Conservation (phyloP, 2,113 vertebrate genomes). For the Pandion haliaetus region DNA sequence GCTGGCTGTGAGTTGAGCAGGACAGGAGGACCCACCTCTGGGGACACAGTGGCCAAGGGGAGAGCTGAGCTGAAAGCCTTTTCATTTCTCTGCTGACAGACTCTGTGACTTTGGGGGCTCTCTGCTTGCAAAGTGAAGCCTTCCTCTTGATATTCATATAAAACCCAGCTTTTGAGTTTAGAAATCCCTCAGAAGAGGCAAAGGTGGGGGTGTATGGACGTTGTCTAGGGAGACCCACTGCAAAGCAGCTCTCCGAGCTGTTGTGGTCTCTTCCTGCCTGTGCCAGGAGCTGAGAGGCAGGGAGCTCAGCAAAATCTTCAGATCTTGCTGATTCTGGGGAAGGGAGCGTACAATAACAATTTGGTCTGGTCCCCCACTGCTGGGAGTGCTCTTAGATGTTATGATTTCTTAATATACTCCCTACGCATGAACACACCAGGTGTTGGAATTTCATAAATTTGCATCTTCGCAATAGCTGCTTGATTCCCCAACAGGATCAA, state of each 20-base stretch:
- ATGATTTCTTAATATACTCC: slow-evolving; percentile 16
- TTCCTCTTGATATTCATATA: background rate
- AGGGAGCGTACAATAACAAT: background rate
- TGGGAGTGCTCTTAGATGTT: slow-evolving; percentile 31
- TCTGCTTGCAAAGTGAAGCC: background rate
- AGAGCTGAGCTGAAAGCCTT: background rate
- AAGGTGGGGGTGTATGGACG: background rate
- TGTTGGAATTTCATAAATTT: slow-evolving; percentile 20
- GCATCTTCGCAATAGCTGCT: slow-evolving; percentile 22
- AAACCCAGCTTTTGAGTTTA: background rate
- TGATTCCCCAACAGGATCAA: slow-evolving; percentile 43
- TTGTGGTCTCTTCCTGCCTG: background rate
- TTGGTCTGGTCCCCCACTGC: background rate
- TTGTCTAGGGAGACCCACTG: background rate
- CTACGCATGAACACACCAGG: background rate
- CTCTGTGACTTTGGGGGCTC: no score
- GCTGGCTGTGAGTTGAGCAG: background rate
- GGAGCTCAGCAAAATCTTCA: background rate
- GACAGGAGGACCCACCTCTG: background rate
- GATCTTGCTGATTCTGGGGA: background rate
- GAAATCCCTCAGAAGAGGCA: background rate
- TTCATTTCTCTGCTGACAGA: background rate
- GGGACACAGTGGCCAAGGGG: background rate
- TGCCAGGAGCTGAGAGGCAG: background rate
- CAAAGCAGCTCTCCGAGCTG: background rate